Evolutionary conservation across 2,888 invertebrate species (phyloP).

Genomic region (Labia minor): DNA sequence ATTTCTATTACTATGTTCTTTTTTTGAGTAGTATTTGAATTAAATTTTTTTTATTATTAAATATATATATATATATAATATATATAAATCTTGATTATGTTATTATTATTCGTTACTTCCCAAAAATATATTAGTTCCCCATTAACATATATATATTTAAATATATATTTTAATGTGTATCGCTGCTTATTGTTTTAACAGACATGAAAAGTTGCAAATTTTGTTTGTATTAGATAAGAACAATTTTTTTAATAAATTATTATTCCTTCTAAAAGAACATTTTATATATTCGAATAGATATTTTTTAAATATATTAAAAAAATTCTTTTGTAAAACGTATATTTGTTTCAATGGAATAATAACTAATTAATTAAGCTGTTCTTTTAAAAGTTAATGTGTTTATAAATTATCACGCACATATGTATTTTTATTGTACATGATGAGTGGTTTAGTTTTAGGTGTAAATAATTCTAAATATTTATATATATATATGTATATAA

Average conservation of each 20-base stretch:
- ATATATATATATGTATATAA: neutral
- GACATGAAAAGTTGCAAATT: neutral
- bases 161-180: neutral
- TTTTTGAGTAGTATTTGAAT: conserved; percentile 3
- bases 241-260: neutral
- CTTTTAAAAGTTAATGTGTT: neutral
- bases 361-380: neutral
- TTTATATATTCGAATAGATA: too few species aligned
- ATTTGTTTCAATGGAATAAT: neutral
- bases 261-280: too few species aligned
- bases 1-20: neutral
- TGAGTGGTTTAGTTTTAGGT: conserved; percentile 3
- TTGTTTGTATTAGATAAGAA: conserved; percentile 1
- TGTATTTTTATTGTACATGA: conserved; percentile 5
- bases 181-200: conserved; percentile 13
- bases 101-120: too few species aligned
- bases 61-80: neutral
- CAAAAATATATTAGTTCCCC: neutral
- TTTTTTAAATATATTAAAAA: too few species aligned
- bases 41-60: neutral
- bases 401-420: neutral
- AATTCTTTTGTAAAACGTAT: too few species aligned
- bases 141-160: neutral
- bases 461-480: neutral
- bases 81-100: too few species aligned